Percentiles rank a stretch among this genome's conserved stretches.
Conservation (phyloP, 2,113 vertebrate species). For the Hippotragus niger region DNA sequence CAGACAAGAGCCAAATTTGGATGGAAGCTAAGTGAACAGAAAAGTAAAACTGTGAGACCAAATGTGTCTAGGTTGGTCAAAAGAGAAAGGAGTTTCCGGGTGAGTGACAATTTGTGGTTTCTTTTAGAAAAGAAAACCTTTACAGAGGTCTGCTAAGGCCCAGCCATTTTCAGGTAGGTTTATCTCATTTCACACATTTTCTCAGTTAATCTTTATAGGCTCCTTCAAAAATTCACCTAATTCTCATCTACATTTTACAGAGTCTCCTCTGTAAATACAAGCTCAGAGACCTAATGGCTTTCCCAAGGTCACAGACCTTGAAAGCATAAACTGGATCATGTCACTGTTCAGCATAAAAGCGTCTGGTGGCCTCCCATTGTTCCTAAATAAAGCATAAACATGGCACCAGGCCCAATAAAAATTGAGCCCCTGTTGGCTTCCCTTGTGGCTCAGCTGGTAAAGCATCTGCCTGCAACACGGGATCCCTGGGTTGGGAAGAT, state of each 20-base stretch:
- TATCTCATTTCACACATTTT: not conserved
- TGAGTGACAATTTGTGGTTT: not conserved
- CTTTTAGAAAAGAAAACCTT: not conserved
- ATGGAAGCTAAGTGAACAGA: not conserved
- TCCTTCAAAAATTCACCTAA: not conserved
- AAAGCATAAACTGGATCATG: not conserved
- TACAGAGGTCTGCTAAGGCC: not conserved
- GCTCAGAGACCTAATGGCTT: not conserved
- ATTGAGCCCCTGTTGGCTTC: not conserved
- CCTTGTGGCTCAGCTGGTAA: not conserved
- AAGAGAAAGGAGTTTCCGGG: not conserved
- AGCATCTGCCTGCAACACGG: rapidly evolving
- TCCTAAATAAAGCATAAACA: not conserved
- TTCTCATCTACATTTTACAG: not conserved
- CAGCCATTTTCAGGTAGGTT: not conserved
- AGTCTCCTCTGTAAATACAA: not conserved
- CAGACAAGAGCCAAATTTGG: not conserved
- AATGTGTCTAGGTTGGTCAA: not conserved
- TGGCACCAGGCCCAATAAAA: not conserved
- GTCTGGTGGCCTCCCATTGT: not conserved
- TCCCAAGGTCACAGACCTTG: not conserved
- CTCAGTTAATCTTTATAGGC: not conserved
- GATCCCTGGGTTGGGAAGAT: not conserved
- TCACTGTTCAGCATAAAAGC: not conserved
- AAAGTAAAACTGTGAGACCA: not conserved